Percentiles rank a stretch among this genome's conserved stretches.
These are phyloP conservation scores for Geotrupes spiniger DNA, from an alignment of 2,888 invertebrate species.

Conservation along the genomic window DNA sequence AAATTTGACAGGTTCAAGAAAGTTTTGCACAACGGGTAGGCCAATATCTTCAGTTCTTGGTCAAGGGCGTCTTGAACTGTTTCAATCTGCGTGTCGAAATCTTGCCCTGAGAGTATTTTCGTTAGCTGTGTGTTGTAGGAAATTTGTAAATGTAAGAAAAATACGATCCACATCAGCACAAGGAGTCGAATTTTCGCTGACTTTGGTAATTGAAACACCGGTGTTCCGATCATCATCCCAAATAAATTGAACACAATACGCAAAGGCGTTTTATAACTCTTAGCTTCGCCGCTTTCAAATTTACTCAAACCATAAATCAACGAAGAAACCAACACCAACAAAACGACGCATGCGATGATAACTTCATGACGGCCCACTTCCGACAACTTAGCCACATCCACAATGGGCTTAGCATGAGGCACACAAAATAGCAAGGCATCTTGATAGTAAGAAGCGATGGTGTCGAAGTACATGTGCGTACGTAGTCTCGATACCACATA, in stretches of 20 bases:
- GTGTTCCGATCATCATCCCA: conserved; percentile 29
- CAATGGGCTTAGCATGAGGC: conserved; percentile 36
- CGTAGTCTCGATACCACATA: conserved; percentile 37
- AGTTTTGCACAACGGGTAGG: conserved; percentile 26
- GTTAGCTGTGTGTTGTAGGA: conserved; percentile 36
- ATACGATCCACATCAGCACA: conserved; percentile 31
- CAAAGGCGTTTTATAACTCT: background rate
- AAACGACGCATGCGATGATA: conserved; percentile 23
- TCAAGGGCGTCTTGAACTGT: conserved; percentile 33
- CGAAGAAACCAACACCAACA: conserved; percentile 13
- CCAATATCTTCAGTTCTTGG: conserved; percentile 32
- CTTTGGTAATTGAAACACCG: conserved; percentile 31
- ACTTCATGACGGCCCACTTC: conserved; percentile 23
- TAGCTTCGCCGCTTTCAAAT: background rate
- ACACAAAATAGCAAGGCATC: conserved; percentile 43
- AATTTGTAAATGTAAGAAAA: conserved; percentile 32
- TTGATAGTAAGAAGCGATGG: conserved; percentile 38
- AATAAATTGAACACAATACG: conserved; percentile 11
- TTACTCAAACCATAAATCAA: conserved; percentile 11
- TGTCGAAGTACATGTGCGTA: conserved; percentile 36
- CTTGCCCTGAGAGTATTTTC: conserved; percentile 34
- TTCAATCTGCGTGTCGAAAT: conserved; percentile 33
- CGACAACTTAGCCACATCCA: conserved; percentile 32
- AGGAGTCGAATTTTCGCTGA: conserved; percentile 28
- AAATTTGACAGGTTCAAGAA: conserved; percentile 27